Percentiles rank a stretch among this genome's conserved stretches.
Evolutionary conservation across 2,113 vertebrate species (phyloP).

Genomic region (Podarcis cretensis): DNA sequence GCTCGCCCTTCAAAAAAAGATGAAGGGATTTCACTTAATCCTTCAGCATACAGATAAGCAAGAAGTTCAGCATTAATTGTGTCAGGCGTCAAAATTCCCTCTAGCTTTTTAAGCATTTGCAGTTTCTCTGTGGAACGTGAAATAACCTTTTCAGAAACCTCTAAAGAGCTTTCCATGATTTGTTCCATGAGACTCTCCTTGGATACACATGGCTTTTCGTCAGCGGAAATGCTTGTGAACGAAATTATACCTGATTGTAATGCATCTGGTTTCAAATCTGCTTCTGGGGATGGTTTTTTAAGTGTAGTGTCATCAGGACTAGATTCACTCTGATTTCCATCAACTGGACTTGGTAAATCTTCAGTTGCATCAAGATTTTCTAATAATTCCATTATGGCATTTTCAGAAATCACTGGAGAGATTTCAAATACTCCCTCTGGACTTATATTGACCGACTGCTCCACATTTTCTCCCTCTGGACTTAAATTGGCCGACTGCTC

Average conservation of each 20-base stretch:
- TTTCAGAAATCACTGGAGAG: background rate
- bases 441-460: background rate
- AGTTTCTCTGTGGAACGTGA: background rate
- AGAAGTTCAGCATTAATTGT: background rate
- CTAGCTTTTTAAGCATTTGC: background rate
- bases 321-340: background rate
- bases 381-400: background rate
- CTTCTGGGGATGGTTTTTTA: background rate
- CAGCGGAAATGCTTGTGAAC: background rate
- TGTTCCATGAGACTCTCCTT: background rate
- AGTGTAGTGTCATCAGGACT: background rate
- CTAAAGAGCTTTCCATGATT: background rate
- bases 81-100: background rate
- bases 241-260: background rate
- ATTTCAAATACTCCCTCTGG: slow-evolving; percentile 40
- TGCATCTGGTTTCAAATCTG: background rate
- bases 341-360: background rate
- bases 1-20: slow-evolving; percentile 9
- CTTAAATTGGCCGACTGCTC: slow-evolving; percentile 9
- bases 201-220: slow-evolving; percentile 5
- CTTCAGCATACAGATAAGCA: slow-evolving; percentile 4
- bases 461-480: slow-evolving; percentile 18
- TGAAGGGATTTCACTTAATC: slow-evolving; percentile 8
- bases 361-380: background rate
- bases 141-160: background rate